A percentile compares a stretch with the other conserved stretches of the same genome.
These are phyloP conservation scores for Cavia aperea DNA, from an alignment of 2,113 vertebrate species.

Conservation along the genomic window DNA sequence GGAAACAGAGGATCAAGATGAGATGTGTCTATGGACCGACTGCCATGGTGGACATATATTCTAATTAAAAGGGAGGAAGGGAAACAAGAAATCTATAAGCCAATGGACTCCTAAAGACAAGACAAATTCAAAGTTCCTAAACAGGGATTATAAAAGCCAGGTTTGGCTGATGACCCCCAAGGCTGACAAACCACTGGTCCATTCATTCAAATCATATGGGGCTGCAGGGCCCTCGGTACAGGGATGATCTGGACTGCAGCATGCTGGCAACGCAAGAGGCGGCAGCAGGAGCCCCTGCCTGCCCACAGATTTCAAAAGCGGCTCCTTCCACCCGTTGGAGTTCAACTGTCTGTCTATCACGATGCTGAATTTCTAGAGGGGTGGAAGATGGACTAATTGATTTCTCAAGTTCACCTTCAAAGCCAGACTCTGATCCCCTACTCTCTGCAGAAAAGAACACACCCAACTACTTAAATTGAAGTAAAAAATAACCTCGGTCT, in stretches of 20 bases:
- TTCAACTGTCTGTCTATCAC: background rate
- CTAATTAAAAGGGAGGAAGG: background rate
- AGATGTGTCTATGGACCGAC: background rate
- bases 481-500: background rate
- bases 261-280: background rate
- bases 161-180: background rate
- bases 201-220: background rate
- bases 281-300: background rate
- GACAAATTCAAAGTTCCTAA: background rate
- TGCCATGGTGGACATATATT: background rate
- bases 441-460: background rate
- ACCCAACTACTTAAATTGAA: conserved; percentile 19
- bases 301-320: background rate
- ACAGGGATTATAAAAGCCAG: background rate
- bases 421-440: background rate
- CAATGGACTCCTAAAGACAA: background rate
- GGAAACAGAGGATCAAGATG: background rate
- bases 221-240: background rate
- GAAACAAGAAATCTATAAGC: background rate
- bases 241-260: background rate
- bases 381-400: background rate
- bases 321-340: background rate
- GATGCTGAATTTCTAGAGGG: background rate
- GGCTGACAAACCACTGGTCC: background rate
- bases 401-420: conserved; percentile 52